Evolutionary conservation across 2,888 invertebrate species (phyloP), one percentile per base, ranked within the genome.

Genomic region (Erebia palarica): DNA sequence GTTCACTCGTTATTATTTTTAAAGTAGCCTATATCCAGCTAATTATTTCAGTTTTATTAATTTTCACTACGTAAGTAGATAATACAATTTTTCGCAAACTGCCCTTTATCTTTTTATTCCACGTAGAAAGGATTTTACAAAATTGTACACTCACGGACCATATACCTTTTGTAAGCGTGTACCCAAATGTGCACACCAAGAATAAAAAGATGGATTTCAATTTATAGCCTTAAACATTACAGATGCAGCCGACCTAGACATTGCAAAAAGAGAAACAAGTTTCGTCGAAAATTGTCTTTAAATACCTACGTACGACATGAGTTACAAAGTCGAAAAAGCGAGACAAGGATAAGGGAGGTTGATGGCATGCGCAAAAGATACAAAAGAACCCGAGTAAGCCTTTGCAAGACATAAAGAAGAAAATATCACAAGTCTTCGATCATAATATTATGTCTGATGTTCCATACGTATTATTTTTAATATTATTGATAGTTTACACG

Each of bases 211-310:
- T 27, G 21, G 49, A 21, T 9, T 18, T 49, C 21, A 63, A 49
- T 63, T 63, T 63, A 63, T 63, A 49, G 18, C 47, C 44, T 18
- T 18, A 47, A 21, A 13, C 49, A 49, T 21, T 49, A 49, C 63
- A 63, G 18, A 9, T 49, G 49, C 21, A 14, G 49, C 44, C 44
- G 11, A 44, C 16, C 16, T 16, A 44, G 18, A 44, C 44, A 4
- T 42, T 3, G 36, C 60, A 44, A 42, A 60, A 61, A 61, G 49
- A 63, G 21, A 63, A 49, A 63, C 63, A 21, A 21, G 63, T 49
- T 63, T 49, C 21, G 49, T 9, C 63, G 63, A 63, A 63, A 47
- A 47, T 18, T 7, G 47, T 49, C 21, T 49, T 58, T 3, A 57
- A 16, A 47, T 18, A 47, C 18, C 47, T 44, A 49, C 18, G 21